Conservation (phyloP, 2,113 vertebrate genomes). For the Cercocebus atys region DNA sequence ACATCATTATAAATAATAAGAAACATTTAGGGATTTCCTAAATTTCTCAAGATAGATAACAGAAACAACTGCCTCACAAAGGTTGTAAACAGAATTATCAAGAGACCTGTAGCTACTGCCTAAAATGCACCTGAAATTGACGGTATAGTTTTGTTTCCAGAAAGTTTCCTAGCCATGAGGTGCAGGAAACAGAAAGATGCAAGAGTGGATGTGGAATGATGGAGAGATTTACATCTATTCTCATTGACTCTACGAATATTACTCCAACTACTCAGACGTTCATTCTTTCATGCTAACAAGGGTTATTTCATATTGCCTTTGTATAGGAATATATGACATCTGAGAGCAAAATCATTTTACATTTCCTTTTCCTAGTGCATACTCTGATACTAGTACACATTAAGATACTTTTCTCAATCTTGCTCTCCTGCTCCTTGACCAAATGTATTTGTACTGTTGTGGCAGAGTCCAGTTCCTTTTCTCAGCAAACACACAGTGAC, state of each 20-base stretch:
- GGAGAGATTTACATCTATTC: neutral
- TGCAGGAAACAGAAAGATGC: neutral
- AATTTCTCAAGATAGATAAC: neutral
- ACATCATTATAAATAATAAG: neutral
- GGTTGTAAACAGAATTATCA: neutral
- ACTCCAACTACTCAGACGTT: neutral
- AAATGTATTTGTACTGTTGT: neutral
- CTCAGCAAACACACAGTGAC: neutral
- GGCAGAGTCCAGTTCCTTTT: fast-evolving
- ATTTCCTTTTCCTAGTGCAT: neutral
- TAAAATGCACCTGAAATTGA: neutral
- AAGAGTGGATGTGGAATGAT: neutral
- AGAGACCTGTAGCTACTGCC: neutral
- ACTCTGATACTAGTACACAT: neutral
- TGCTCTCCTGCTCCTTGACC: neutral
- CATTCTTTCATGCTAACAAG: neutral
- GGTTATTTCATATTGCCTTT: neutral
- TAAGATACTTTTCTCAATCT: neutral
- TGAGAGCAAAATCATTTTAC: neutral
- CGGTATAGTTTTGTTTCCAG: neutral
- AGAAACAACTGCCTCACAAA: neutral
- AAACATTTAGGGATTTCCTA: neutral
- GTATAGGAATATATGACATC: neutral
- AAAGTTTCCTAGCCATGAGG: neutral
- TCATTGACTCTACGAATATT: neutral